Evolutionary conservation across 2,797 vertebrate genomes (phyloP), one percentile per base, ranked within the genome.

Genomic region (Gallinago nigripennis): DNA sequence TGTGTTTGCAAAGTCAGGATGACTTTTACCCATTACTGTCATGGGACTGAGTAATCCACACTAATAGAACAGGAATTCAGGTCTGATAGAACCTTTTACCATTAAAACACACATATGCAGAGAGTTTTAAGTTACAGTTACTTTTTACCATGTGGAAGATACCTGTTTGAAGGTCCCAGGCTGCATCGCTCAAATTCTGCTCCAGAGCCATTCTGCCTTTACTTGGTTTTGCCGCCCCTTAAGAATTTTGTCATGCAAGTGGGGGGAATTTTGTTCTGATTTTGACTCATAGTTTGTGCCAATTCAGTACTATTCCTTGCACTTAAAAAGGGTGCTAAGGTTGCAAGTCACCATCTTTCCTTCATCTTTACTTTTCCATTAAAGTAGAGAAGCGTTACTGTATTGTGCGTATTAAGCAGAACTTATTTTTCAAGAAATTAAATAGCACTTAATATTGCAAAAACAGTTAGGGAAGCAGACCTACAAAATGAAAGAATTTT

Each of bases 41-140:
- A 45, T 0, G 0, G 46, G 23, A 50, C 27, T 2, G 10, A 76
- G 33, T 20, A 63, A 88, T 18, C 35, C 54, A 28, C 53, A 35
- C 8, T 7, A 45, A 23, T 0, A 53, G n/a, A 28, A 27, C 25
- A 72, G 23, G 19, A 70, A 63, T 35, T 17, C 71, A 85, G 3
- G 13, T 39, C 30, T 63, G 37, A 69, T 0, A 11, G 28, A 61
- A 37, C 2, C 8, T 13, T 54, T 54, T 54, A 54, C 51, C 31
- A 72, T 11, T 28, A 5, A n/a, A 20, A 70, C 8, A 25, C 1
- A 23, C 21, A 35, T 16, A 35, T 0, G 4, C 35, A 56, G 28
- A 65, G 18, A 33, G 11, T 16, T 16, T 3, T 20, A 65, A 57
- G 14, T 12, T 71, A 83, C 9, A 24, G 4, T 19, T 11, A 31